phyloP scores from a whole-genome alignment of 2,797 vertebrate genomes.

The Mormyrops boulengeri region DNA sequence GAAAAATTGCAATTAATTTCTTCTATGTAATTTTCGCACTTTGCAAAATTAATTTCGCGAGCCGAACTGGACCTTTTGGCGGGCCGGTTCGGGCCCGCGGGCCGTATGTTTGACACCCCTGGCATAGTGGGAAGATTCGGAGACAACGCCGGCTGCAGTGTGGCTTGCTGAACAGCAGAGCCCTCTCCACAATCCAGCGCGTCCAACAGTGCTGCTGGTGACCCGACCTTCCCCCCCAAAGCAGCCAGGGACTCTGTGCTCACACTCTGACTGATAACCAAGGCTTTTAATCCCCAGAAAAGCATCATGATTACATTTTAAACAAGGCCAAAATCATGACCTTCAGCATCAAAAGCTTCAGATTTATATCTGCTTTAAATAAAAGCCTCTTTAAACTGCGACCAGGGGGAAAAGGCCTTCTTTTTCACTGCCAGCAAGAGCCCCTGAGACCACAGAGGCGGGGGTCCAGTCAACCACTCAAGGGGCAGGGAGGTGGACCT shows the following conservation, averaged over 20 bases:
- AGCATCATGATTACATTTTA: neutral
- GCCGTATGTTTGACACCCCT: no score
- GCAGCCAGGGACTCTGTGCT: neutral
- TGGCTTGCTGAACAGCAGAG: neutral
- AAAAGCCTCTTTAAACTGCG: neutral
- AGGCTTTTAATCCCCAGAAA: neutral
- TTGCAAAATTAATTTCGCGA: no score
- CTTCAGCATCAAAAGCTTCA: neutral
- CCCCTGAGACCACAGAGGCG: neutral
- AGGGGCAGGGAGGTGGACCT: neutral
- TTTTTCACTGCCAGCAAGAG: neutral
- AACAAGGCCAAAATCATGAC: neutral
- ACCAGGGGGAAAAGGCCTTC: neutral
- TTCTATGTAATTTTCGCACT: no score
- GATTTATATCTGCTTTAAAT: neutral
- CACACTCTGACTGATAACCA: neutral
- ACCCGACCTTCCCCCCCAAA: neutral
- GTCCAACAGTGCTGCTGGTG: neutral
- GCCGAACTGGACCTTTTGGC: no score
- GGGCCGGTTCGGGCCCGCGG: no score
- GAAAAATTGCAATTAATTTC: no score
- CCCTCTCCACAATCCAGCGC: neutral
- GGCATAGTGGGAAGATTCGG: neutral
- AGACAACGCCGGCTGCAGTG: neutral
- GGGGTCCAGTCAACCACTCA: neutral